Conservation (phyloP, 2,797 vertebrate species). For the Numenius phaeopus region DNA sequence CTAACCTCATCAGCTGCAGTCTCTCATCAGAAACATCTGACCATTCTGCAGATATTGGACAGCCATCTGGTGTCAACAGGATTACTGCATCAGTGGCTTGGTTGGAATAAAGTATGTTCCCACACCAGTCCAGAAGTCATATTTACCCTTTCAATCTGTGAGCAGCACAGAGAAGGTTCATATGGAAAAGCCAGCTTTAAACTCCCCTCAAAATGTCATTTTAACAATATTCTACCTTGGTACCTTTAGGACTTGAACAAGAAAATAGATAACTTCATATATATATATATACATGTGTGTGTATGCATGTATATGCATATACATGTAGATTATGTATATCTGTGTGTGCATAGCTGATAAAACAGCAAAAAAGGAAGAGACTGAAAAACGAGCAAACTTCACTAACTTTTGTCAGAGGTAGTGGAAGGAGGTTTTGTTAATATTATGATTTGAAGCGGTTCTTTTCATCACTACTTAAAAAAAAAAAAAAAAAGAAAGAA, state of each 20-base stretch:
- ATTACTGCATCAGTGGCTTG: background rate
- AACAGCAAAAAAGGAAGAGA: background rate
- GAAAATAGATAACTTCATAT: background rate
- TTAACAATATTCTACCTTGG: background rate
- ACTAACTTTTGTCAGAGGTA: background rate
- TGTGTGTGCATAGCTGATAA: background rate
- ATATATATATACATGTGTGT: rapidly evolving
- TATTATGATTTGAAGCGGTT: background rate
- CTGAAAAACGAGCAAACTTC: background rate
- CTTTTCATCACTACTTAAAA: background rate
- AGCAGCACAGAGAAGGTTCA: background rate
- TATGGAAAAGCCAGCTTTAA: background rate
- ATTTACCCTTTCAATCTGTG: background rate
- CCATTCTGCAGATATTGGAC: background rate
- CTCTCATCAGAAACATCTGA: background rate
- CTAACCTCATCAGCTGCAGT: background rate
- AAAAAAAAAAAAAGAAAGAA: background rate
- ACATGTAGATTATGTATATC: rapidly evolving
- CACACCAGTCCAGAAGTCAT: rapidly evolving
- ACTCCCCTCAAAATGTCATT: rapidly evolving
- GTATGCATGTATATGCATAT: rapidly evolving
- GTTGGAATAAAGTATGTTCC: background rate
- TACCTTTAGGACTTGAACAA: background rate
- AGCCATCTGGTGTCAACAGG: background rate
- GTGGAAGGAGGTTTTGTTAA: background rate